Evolutionary conservation across 2,888 invertebrate genomes (phyloP), one percentile per base, ranked within the genome.

Genomic region (Cantharis nigra): DNA sequence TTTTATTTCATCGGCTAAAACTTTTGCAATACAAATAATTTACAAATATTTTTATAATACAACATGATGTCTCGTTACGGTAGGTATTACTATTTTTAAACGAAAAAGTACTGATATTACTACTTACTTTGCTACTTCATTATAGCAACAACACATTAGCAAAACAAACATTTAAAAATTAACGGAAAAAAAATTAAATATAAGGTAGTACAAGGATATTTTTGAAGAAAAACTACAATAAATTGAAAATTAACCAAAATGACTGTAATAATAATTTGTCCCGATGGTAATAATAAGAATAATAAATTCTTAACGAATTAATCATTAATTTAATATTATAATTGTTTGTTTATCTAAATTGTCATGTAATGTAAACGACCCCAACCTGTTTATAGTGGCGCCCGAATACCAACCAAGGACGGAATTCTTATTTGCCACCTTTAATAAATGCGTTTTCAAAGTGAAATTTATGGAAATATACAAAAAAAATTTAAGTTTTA

Each of bases 361-460:
- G 71, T 63, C 73, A 63, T 72, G 71, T 77, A 70, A 77, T 78
- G 78, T 69, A 78, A 78, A 70, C 67, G 78, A 72, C 78, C 75
- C 78, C 75, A 78, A 78, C 75, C 75, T 78, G 78, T 72, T 78
- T 78, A 69, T 7, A 7, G 49, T 81, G 81, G 81, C 80, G 80
- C 81, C 81, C 80, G 78, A 81, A 81, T 81, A 80, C 79, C 81
- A 79, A 76, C 76, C 81, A 81, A 81, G 81, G 81, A 33, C 80
- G 79, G 73, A 70, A 79, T 67, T 67, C 64, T 23, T 67, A 23
- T 67, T 67, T 33, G 7, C 16, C 28, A 70, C 23, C 70, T 26
- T 70, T 33, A 30, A n/a, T 28, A 70, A 70, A 16, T 70, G 70
- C 70, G 11, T 16, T 70, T 23, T 14, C 70, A 7, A 13, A n/a